Conservation (phyloP, 2,888 invertebrate genomes). For the Machimus rusticus region DNA sequence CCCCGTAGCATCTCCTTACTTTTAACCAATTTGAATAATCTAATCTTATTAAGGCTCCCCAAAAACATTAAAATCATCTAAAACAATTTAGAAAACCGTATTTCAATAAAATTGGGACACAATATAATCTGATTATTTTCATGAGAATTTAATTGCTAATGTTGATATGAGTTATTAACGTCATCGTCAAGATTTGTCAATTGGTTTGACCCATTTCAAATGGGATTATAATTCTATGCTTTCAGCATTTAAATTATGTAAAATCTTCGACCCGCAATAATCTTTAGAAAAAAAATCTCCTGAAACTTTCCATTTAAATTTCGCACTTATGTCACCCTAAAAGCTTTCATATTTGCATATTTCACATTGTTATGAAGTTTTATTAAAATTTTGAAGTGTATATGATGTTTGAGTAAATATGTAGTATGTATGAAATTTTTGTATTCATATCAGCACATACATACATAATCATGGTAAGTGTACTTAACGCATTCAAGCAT, state of each 20-base stretch:
- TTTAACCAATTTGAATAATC: neutral
- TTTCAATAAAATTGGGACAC: neutral
- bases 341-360: neutral
- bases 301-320: neutral
- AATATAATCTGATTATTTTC: neutral
- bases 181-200: neutral
- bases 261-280: neutral
- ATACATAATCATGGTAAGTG: no score
- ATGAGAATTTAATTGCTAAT: neutral
- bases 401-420: no score
- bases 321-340: neutral
- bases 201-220: neutral
- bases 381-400: neutral
- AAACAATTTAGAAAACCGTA: neutral
- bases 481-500: no score
- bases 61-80: neutral
- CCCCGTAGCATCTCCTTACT: no score
- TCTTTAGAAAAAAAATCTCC: neutral
- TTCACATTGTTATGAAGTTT: neutral
- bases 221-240: neutral
- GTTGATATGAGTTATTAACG: neutral
- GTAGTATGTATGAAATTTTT: no score
- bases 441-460: no score
- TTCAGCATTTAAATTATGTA: neutral
- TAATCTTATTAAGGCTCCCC: neutral